phyloP scores from a whole-genome alignment of 2,113 vertebrate species.

The Barnardius zonarius region DNA sequence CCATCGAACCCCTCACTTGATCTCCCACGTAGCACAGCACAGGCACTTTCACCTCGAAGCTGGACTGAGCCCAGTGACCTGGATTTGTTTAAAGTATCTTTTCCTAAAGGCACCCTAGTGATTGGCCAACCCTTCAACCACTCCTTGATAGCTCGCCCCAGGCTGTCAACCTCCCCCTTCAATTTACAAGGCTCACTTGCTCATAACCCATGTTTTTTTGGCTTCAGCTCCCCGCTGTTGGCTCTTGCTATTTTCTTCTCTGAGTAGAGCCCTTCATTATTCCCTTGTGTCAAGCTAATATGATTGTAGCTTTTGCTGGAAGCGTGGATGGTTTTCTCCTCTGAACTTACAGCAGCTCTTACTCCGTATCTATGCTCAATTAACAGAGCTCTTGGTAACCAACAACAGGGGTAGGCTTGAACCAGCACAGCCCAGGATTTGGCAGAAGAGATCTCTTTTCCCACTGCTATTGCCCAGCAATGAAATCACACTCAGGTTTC shows the following conservation, averaged over 20 bases:
- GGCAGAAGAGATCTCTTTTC: neutral
- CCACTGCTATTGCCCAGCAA: neutral
- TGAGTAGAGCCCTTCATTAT: slow-evolving; percentile 16
- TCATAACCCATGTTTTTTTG: neutral
- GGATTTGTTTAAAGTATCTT: slow-evolving; percentile 14
- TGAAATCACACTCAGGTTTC: neutral
- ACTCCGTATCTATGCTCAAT: neutral
- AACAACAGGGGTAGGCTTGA: neutral
- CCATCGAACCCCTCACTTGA: neutral
- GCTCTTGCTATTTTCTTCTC: neutral
- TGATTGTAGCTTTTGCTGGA: slow-evolving; percentile 4
- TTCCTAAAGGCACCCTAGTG: neutral
- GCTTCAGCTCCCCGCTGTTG: neutral
- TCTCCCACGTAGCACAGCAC: neutral
- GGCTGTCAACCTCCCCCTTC: slow-evolving; percentile 17
- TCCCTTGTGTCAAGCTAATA: neutral
- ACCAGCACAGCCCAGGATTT: neutral
- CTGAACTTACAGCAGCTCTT: neutral
- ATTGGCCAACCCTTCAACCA: neutral
- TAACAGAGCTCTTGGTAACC: neutral
- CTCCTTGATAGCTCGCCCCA: neutral
- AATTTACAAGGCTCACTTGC: slow-evolving; percentile 38
- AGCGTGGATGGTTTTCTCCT: neutral
- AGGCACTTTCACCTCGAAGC: neutral
- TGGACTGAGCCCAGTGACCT: neutral